Evolutionary conservation across 2,797 vertebrate genomes (phyloP).

Genomic region (Leptoclinus maculatus): DNA sequence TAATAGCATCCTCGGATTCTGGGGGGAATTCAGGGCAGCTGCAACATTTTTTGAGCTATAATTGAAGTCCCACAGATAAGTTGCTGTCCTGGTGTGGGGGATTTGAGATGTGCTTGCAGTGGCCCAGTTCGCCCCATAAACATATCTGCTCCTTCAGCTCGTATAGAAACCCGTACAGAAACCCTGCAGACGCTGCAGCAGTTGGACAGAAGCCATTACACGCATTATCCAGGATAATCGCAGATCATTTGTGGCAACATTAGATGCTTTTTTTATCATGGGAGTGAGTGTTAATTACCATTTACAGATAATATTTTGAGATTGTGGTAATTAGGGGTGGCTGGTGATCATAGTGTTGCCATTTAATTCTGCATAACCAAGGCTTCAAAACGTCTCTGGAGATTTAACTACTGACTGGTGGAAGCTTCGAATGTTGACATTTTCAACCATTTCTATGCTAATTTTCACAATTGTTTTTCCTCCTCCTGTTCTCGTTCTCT

Average conservation of each 20-base stretch:
- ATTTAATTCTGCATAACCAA: conserved; percentile 15
- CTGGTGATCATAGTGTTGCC: conserved; percentile 30
- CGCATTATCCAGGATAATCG: conserved; percentile 41
- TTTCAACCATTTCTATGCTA: conserved; percentile 23
- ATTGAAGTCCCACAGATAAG: conserved; percentile 59
- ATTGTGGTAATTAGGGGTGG: conserved; percentile 57
- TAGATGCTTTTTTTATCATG: conserved; percentile 36
- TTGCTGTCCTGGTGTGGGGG: conserved; percentile 50
- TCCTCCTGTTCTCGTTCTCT: conserved; percentile 14
- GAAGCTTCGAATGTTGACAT: conserved; percentile 21
- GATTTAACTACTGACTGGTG: conserved; percentile 23
- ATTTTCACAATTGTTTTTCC: conserved; percentile 20
- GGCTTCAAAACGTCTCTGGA: conserved; percentile 16
- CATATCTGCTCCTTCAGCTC: conserved; percentile 46
- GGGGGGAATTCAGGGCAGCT: conserved; percentile 51
- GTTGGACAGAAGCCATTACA: conserved; percentile 39
- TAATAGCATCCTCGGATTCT: conserved; percentile 32
- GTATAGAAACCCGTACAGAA: conserved; percentile 37
- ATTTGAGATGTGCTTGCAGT: conserved; percentile 60
- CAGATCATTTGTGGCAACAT: conserved; percentile 43
- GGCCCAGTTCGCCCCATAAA: conserved; percentile 72
- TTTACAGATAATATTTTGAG: conserved; percentile 64
- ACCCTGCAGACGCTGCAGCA: conserved; percentile 6
- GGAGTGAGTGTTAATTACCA: conserved; percentile 56
- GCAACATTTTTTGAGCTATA: conserved; percentile 42